Evolutionary conservation across 1,140 invertebrate genomes (phyloP).

Genomic region (Diabrotica virgifera): DNA sequence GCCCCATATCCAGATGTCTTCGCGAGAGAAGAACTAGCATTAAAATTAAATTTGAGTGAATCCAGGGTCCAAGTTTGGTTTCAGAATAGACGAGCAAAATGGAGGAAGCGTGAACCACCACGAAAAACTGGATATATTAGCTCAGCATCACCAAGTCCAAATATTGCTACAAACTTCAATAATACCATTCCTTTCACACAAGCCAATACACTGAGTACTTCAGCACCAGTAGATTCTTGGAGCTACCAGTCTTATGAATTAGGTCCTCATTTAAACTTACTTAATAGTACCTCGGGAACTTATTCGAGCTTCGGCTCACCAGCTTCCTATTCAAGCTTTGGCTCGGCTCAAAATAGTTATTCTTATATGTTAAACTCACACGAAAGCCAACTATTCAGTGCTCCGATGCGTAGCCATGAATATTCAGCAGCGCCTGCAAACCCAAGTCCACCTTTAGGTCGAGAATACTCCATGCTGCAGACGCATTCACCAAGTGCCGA

Average conservation of each 20-base stretch:
- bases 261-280: conserved; percentile 65
- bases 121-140: conserved; percentile 72
- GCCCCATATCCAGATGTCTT: conserved; percentile 97
- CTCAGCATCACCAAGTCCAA: conserved; percentile 48
- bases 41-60: conserved; percentile 87
- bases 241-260: conserved; percentile 73
- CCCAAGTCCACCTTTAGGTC: conserved; percentile 56
- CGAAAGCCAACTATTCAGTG: conserved; percentile 61
- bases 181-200: conserved; percentile 65
- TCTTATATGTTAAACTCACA: conserved; percentile 67
- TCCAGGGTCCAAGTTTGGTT: conserved; percentile 93
- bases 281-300: conserved; percentile 65
- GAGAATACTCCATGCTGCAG: conserved; percentile 65
- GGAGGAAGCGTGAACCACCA: conserved; percentile 96
- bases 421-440: conserved; percentile 58
- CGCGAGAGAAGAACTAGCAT: conserved; percentile 87
- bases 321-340: conserved; percentile 45
- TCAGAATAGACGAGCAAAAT: conserved; percentile 94
- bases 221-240: conserved; percentile 72
- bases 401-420: conserved; percentile 58
- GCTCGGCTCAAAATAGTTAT: conserved; percentile 55
- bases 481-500: conserved; percentile 59
- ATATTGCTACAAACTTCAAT: conserved; percentile 62
- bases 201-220: conserved; percentile 56
- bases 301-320: conserved; percentile 61